These are phyloP conservation scores for Halesus radiatus DNA, from an alignment of 1,140 invertebrate genomes.

Conservation along the genomic window DNA sequence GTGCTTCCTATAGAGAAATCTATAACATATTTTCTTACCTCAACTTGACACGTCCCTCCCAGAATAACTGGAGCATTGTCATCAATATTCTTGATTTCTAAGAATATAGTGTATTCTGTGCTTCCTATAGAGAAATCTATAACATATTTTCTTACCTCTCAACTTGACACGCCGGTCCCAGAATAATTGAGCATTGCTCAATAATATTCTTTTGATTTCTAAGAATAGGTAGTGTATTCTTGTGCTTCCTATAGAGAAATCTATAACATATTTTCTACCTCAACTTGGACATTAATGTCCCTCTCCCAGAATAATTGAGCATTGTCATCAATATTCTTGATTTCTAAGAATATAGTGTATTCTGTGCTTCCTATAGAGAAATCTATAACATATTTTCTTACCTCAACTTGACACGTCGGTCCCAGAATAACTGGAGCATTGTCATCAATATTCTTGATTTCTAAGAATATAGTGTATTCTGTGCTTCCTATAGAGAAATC, in stretches of 20 bases:
- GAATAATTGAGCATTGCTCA: constrained; percentile 67
- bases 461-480: constrained; percentile 59
- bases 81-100: constrained; percentile 69
- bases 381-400: too few relatives aligned
- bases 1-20: constrained; percentile 56
- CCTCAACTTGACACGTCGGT: too few relatives aligned
- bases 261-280: too few relatives aligned
- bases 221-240: constrained; percentile 59
- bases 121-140: constrained; percentile 59
- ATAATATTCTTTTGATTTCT: constrained; percentile 69
- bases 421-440: constrained; percentile 67
- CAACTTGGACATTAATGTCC: too few relatives aligned
- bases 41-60: constrained; percentile 62
- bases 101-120: constrained; percentile 55
- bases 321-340: constrained; percentile 72
- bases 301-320: constrained; percentile 64
- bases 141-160: constrained; percentile 59
- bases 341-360: constrained; percentile 60
- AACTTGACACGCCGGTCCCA: constrained; percentile 62
- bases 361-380: constrained; percentile 56
- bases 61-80: constrained; percentile 68
- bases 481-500: constrained; percentile 56
- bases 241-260: constrained; percentile 56
- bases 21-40: constrained; percentile 60
- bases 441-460: constrained; percentile 70